These are phyloP conservation scores for Capitella teleta DNA, from an alignment of 1,140 invertebrate genomes.

Conservation along the genomic window DNA sequence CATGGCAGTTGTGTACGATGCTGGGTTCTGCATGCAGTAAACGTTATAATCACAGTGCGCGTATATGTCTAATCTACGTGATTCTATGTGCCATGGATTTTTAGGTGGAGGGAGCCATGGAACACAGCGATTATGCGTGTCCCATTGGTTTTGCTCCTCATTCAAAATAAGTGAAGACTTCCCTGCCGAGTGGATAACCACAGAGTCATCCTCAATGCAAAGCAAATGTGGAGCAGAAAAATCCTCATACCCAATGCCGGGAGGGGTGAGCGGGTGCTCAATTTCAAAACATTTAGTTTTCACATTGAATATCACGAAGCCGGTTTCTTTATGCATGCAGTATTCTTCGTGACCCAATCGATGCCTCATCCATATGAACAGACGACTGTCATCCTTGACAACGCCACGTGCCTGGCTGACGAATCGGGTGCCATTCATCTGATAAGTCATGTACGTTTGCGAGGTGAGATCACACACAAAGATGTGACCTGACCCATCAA, in stretches of 20 bases:
- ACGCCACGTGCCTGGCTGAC: constrained; percentile 30
- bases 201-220: constrained; percentile 29
- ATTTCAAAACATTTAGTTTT: constrained; percentile 31
- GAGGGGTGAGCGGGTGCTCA: constrained; percentile 20
- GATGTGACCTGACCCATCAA: constrained; percentile 31
- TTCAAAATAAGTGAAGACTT: constrained; percentile 29
- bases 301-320: constrained; percentile 36
- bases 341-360: constrained; percentile 35
- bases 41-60: too few relatives aligned
- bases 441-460: constrained; percentile 32
- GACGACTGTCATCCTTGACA: constrained; percentile 25
- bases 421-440: constrained; percentile 31
- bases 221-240: constrained; percentile 28
- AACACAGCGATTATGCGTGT: too few relatives aligned
- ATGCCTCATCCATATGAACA: constrained; percentile 34
- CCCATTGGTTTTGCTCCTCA: constrained; percentile 31
- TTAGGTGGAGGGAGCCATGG: too few relatives aligned
- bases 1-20: too few relatives aligned
- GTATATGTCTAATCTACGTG: too few relatives aligned
- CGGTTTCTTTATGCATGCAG: constrained; percentile 32
- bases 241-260: constrained; percentile 32
- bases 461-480: constrained; percentile 31
- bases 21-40: too few relatives aligned
- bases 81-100: too few relatives aligned
- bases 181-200: constrained; percentile 32